These are phyloP conservation scores for Entelurus aequoreus DNA, from an alignment of 2,113 vertebrate species.

Conservation along the genomic window DNA sequence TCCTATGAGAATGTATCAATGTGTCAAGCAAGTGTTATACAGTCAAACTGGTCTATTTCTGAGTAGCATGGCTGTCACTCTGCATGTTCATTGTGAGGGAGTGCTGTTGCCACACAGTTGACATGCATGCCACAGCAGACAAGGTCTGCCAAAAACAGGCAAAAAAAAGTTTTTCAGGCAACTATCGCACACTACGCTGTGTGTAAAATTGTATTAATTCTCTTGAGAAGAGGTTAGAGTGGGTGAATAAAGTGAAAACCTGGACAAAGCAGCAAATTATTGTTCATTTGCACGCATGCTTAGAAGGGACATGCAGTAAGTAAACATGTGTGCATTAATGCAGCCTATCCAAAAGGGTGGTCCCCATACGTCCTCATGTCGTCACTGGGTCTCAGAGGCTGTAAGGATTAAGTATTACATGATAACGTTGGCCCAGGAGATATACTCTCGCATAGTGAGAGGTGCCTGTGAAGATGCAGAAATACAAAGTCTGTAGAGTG, in stretches of 20 bases:
- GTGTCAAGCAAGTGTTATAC: too few species aligned
- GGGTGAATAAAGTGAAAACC: too few species aligned
- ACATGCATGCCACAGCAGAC: too few species aligned
- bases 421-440: conserved; percentile 32
- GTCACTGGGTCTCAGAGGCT: conserved; percentile 31
- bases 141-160: too few species aligned
- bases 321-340: too few species aligned
- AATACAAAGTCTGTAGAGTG: conserved; percentile 35
- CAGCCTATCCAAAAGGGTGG: neutral
- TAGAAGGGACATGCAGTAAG: too few species aligned
- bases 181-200: too few species aligned
- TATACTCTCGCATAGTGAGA: conserved; percentile 24
- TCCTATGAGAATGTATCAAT: neutral
- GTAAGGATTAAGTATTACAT: conserved; percentile 29
- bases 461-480: conserved; percentile 33
- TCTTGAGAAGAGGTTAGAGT: too few species aligned
- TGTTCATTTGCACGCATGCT: neutral
- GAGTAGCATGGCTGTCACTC: neutral
- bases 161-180: too few species aligned
- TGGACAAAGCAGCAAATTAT: neutral
- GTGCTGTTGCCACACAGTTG: too few species aligned
- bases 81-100: neutral
- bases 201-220: too few species aligned
- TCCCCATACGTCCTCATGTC: neutral
- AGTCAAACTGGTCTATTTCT: neutral